Conservation (phyloP, 2,113 vertebrate species). For the Cervus canadensis region DNA sequence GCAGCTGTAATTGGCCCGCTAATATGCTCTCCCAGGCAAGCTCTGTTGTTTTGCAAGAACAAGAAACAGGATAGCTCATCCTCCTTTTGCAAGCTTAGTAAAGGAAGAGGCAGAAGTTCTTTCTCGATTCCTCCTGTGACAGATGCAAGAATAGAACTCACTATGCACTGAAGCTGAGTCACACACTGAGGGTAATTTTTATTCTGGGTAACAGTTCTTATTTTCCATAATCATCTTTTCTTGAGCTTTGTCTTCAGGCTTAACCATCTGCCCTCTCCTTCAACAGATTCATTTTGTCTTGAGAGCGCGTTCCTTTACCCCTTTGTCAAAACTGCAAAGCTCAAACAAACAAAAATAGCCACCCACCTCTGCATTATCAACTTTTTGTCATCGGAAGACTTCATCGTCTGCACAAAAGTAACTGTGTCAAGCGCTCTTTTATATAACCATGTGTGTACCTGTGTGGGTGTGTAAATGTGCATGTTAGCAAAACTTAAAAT, state of each 20-base stretch:
- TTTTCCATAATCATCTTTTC: neutral
- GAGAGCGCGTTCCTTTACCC: neutral
- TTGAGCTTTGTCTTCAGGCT: neutral
- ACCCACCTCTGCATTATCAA: neutral
- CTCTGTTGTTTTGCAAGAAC: neutral
- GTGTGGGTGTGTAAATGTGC: neutral
- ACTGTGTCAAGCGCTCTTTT: neutral
- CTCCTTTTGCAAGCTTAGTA: neutral
- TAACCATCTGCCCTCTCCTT: slow-evolving; percentile 2
- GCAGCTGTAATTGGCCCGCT: neutral
- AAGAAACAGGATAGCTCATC: neutral
- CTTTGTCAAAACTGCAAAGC: neutral
- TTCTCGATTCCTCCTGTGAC: neutral
- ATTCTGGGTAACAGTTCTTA: neutral
- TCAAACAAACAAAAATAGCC: slow-evolving; percentile 14
- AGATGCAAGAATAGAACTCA: slow-evolving; percentile 7
- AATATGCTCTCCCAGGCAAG: neutral
- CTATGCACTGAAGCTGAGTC: neutral
- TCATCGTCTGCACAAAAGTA: neutral
- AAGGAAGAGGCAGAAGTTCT: neutral
- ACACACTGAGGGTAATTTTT: slow-evolving; percentile 3
- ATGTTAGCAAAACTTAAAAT: neutral
- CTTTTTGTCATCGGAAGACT: neutral
- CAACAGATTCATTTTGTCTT: neutral
- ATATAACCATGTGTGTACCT: neutral